Conservation (phyloP, 2,797 vertebrate species). For the Chrosomus eos region DNA sequence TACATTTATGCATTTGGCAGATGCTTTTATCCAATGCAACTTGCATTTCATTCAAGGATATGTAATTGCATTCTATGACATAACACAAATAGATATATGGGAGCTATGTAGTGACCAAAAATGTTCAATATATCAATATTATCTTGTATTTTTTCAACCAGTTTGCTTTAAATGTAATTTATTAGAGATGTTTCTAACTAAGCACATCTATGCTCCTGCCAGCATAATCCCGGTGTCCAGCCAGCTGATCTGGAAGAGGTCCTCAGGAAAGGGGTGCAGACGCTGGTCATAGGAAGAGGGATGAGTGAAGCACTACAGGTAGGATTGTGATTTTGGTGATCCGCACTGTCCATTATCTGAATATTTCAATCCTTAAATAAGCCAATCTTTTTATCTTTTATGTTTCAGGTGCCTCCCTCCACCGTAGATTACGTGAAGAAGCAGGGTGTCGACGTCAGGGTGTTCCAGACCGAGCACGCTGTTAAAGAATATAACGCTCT, state of each 20-base stretch:
- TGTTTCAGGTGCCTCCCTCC: constrained; percentile 82
- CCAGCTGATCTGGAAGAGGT: constrained; percentile 94
- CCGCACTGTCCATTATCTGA: background rate
- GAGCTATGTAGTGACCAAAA: background rate
- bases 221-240: constrained; percentile 94
- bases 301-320: constrained; percentile 96
- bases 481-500: constrained; percentile 89
- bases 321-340: background rate
- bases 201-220: background rate
- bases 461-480: constrained; percentile 88
- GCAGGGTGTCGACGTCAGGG: constrained; percentile 81
- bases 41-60: background rate
- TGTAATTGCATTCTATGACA: background rate
- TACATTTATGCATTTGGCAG: background rate
- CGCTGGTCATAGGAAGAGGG: constrained; percentile 91
- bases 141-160: background rate
- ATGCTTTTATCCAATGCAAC: background rate
- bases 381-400: background rate
- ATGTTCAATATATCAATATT: background rate
- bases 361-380: background rate
- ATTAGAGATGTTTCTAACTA: background rate
- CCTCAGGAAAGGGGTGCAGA: constrained; percentile 82
- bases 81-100: background rate
- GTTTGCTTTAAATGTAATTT: background rate
- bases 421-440: constrained; percentile 87